These are phyloP conservation scores for Cryptotermes secundus DNA, from an alignment of 1,140 invertebrate genomes.

Conservation along the genomic window DNA sequence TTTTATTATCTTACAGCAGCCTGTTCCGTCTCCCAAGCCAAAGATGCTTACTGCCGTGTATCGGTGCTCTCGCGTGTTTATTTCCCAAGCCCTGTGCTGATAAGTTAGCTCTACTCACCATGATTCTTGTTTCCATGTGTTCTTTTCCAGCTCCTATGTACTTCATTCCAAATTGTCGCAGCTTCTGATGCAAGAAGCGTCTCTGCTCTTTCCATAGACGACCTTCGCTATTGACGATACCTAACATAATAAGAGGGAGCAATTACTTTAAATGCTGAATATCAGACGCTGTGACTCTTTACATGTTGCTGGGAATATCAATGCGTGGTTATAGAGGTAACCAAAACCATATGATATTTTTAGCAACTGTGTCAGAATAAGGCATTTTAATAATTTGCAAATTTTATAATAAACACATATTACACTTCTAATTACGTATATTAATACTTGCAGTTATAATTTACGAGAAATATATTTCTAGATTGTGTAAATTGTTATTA, in stretches of 20 bases:
- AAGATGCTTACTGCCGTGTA: too few species aligned
- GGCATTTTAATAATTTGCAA: too few species aligned
- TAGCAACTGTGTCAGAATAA: background rate
- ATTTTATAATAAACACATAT: too few species aligned
- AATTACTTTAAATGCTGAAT: background rate
- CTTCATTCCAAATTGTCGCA: constrained; percentile 89
- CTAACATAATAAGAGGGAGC: constrained; percentile 53
- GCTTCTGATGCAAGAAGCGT: constrained; percentile 83
- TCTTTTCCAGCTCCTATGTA: constrained; percentile 74
- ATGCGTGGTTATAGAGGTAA: background rate
- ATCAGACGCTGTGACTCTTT: background rate
- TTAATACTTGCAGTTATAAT: too few species aligned
- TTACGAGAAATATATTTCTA: too few species aligned
- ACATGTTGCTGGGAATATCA: background rate
- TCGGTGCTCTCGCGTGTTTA: background rate
- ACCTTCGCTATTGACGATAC: constrained; percentile 88
- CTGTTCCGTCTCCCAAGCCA: too few species aligned
- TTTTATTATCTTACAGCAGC: too few species aligned
- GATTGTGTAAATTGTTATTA: too few species aligned
- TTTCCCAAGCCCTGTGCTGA: background rate
- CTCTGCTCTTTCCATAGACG: constrained; percentile 90
- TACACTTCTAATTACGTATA: too few species aligned
- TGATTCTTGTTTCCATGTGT: constrained; percentile 82
- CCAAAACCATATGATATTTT: background rate
- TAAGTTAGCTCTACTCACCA: constrained; percentile 57